Conservation (phyloP, 2,797 vertebrate genomes). For the Pseudocheirus occidentalis region DNA sequence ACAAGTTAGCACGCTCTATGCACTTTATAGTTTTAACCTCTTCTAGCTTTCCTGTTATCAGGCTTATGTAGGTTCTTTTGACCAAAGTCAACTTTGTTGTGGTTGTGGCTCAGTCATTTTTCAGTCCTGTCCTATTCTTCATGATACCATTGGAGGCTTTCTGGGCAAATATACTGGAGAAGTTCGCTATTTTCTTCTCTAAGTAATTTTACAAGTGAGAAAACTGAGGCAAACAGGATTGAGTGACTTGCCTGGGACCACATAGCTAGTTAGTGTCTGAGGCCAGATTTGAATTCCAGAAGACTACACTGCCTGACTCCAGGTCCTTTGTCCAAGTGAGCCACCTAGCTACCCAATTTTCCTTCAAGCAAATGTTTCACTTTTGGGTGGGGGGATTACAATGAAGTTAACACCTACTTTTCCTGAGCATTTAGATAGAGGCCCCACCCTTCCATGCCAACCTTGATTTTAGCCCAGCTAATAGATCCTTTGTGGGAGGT, state of each 20-base stretch:
- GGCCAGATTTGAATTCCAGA: background rate
- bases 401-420: background rate
- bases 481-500: background rate
- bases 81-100: too few relatives aligned
- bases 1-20: background rate
- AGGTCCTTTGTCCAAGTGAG: background rate
- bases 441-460: background rate
- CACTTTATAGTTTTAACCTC: background rate
- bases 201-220: background rate
- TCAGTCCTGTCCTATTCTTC: background rate
- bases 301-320: background rate
- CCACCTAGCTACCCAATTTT: background rate
- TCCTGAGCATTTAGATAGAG: background rate
- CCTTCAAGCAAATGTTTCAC: background rate
- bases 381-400: background rate
- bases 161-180: background rate
- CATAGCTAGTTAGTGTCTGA: background rate
- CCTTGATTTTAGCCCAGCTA: background rate
- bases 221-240: background rate
- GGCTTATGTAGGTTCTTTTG: background rate
- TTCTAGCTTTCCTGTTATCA: background rate
- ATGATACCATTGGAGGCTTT: background rate
- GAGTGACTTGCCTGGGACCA: background rate
- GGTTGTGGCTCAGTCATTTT: background rate
- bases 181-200: background rate